Evolutionary conservation across 1,140 invertebrate genomes (phyloP).

Genomic region (Drosophila repletoides): DNA sequence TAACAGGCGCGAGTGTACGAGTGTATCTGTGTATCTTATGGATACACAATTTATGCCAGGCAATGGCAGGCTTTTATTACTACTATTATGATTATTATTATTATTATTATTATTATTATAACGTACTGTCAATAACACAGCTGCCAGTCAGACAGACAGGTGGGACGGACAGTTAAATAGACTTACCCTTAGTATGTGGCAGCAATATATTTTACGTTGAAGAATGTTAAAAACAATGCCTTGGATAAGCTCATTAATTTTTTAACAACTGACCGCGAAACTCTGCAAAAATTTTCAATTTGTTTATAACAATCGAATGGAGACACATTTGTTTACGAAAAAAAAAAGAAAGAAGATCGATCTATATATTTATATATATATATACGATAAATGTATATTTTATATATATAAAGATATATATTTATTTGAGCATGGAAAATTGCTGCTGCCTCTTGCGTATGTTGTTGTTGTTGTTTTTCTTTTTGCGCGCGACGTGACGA

Average conservation of each 20-base stretch:
- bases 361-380: no score
- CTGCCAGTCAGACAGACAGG: not conserved
- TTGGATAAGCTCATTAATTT: no score
- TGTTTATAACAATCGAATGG: no score
- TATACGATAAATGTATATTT: no score
- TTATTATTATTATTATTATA: slow-evolving; percentile 21
- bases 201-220: slow-evolving; percentile 1
- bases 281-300: no score
- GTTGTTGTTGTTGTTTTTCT: slow-evolving; percentile 4
- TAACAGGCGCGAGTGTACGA: slow-evolving; percentile 21
- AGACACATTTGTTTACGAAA: no score
- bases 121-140: slow-evolving; percentile 9
- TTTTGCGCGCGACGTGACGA: slow-evolving; percentile 66
- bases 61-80: slow-evolving; percentile 59
- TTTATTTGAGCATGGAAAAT: no score
- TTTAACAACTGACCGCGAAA: no score
- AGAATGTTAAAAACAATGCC: not conserved
- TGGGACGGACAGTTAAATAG: not conserved
- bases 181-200: slow-evolving; percentile 61
- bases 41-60: slow-evolving; percentile 75
- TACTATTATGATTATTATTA: slow-evolving; percentile 23
- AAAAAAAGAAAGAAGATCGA: no score
- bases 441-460: no score
- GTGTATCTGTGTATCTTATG: slow-evolving; percentile 64
- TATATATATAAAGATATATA: slow-evolving; percentile 12